Evolutionary conservation across 2,113 vertebrate genomes (phyloP).

Genomic region (Macrotis lagotis): DNA sequence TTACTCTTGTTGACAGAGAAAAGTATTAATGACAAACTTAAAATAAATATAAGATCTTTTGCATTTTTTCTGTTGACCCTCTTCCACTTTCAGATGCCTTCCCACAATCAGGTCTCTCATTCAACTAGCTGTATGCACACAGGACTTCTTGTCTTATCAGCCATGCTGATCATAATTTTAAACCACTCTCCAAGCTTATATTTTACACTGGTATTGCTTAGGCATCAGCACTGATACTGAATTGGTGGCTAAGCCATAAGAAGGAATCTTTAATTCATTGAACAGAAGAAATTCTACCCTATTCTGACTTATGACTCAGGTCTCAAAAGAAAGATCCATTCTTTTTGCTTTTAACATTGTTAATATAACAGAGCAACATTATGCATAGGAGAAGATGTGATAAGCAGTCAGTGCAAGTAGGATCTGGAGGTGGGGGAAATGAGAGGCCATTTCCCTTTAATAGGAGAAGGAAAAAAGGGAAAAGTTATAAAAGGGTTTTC

Average conservation of each 20-base stretch:
- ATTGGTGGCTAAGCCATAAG: background rate
- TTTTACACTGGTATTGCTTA: background rate
- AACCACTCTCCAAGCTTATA: background rate
- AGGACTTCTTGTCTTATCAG: background rate
- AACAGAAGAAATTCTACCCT: background rate
- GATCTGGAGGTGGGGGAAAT: background rate
- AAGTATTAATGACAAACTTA: background rate
- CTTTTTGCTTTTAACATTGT: background rate
- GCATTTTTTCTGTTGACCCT: background rate
- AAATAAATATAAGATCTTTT: background rate
- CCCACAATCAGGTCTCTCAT: background rate
- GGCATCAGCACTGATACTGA: background rate
- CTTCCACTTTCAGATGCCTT: background rate
- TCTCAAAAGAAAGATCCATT: background rate
- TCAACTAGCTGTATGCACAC: no score
- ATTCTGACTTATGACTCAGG: background rate
- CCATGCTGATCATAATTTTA: background rate
- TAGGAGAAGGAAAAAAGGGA: background rate
- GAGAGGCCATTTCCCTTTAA: background rate
- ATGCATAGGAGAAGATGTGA: background rate
- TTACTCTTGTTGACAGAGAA: background rate
- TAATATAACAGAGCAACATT: background rate
- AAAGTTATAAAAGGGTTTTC: background rate
- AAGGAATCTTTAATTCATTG: background rate
- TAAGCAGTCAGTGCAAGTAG: background rate